Base-by-base conservation (phyloP, 2,113 vertebrate genomes). In the Otus sunia region DNA sequence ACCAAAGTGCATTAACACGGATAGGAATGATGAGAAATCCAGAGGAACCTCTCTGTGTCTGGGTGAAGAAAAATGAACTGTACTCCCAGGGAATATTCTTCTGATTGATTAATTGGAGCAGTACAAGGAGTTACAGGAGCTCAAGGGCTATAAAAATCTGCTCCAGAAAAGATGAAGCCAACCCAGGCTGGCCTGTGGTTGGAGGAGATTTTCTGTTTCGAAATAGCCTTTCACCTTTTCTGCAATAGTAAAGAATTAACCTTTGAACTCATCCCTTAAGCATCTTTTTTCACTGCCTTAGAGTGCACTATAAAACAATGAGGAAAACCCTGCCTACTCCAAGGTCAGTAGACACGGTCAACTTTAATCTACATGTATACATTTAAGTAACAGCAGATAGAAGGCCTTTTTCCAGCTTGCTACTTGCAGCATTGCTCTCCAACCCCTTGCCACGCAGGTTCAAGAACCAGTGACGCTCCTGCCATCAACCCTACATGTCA, bases 41-140 rank as follows among this genome's bases (percentile, higher is more conserved):
- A 96, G 89, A 87, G 59, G 30, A 69, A n/a, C 47, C 47, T 13
- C 71, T 84, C 77, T 27, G 1, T 50, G 73, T n/a, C 82, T 78
- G 50, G n/a, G 72, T 68, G 55, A 80, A 94, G 75, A 76, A 80
- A 96, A 96, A 94, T 30, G 67, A 43, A 59, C 37, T 77, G 58
- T 11, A n/a, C 59, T 94, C 91, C 78, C 74, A 91, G 95, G 88
- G 88, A 97, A 96, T 85, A 86, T 60, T 91, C 88, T 86, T 77
- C 95, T 96, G 90, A 95, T 77, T 94, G 93, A 96, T 94, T 96
- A 94, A 95, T 78, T 96, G 92, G 76, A 95, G 43, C 63, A 86
- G 34, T n/a, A 69, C 85, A 75, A 80, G 76, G 27, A 86, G 58
- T 94, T 97, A 97, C 72, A 83, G 90, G 75, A 96, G 90, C 94